These are phyloP conservation scores for Mya arenaria DNA, from an alignment of 1,140 invertebrate genomes.

Conservation along the genomic window DNA sequence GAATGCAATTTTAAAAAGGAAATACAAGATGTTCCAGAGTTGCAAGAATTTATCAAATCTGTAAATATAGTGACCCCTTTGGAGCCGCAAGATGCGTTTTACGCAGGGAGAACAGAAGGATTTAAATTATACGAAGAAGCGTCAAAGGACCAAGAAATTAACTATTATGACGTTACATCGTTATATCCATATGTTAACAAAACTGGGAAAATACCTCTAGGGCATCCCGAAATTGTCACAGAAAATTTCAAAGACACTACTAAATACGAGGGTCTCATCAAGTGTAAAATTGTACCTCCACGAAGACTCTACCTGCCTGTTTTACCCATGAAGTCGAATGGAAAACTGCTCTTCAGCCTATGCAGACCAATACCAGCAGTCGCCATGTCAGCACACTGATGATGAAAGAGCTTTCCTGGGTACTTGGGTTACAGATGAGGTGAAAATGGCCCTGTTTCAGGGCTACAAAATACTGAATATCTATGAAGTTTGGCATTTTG, in stretches of 20 bases:
- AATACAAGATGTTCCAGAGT: background rate
- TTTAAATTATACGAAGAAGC: slow-evolving; percentile 24
- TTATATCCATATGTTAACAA: slow-evolving; percentile 10
- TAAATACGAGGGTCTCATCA: slow-evolving; percentile 13
- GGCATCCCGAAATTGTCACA: slow-evolving; percentile 10
- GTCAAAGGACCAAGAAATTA: background rate
- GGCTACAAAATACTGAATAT: background rate
- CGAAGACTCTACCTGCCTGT: slow-evolving; percentile 2
- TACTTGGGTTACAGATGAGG: background rate
- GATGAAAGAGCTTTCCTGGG: background rate
- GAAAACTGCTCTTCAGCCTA: slow-evolving; percentile 7
- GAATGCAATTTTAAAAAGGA: slow-evolving; percentile 12
- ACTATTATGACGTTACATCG: slow-evolving; percentile 22
- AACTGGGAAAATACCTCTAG: slow-evolving; percentile 1
- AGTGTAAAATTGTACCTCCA: slow-evolving; percentile 20
- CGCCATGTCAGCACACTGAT: background rate
- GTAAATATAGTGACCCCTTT: background rate
- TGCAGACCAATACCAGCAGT: background rate
- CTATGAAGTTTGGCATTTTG: slow-evolving; percentile 19
- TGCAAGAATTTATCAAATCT: background rate
- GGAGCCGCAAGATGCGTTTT: slow-evolving; percentile 5
- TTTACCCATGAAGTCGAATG: background rate
- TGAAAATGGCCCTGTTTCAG: background rate
- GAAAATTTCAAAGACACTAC: slow-evolving; percentile 6
- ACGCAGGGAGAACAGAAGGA: background rate